Base-by-base conservation (phyloP, 2,888 invertebrate species). In the Mesorhabditis sp. region DNA sequence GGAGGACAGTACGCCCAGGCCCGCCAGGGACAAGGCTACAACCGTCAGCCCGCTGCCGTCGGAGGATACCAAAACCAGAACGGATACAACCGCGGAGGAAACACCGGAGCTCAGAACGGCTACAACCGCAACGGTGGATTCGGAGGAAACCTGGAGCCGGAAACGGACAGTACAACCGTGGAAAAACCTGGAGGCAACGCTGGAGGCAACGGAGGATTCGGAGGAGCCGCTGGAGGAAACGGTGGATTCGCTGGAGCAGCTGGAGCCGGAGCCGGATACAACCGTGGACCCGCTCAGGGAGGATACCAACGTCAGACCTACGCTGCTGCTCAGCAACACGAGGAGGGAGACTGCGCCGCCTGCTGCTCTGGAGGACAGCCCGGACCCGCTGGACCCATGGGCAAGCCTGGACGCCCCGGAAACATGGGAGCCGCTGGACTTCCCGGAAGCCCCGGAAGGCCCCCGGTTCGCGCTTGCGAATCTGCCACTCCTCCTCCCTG, bases 391-490 rank as follows among this genome's bases (percentile, higher is more conserved):
- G 58, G 58, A 50, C 58, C 58, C 7, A n/a, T n/a, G n/a, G 58
- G 58, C 7, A 50, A n/a, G n/a, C 58, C 58, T n/a, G 58, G 58
- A 50, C 58, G 58, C n/a, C 58, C 58, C 7, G 58, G 58, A 50
- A 50, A 50, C n/a, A 50, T 50, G 58, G 58, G 58, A 50, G 58
- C 58, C 58, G 10, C 58, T 13, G 58, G 58, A 50, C 7, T 13
- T n/a, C 58, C 58, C 58, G 58, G 58, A 50, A 50, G 58, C 58
- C 58, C 7, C 7, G 58, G 58, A 13, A 10, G 58, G 10, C 58
- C 58, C 7, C 58, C 58, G n/a, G 58, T 50, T 50, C 58, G n/a
- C 7, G 58, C 58, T 50, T 50, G 58, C 58, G 58, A 50, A 50
- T n/a, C 7, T 10, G 58, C 58, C 58, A 50, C 58, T n/a, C 58